Evolutionary conservation across 2,113 vertebrate genomes (phyloP), one percentile per base, ranked within the genome.

Genomic region (Phainopepla nitens): DNA sequence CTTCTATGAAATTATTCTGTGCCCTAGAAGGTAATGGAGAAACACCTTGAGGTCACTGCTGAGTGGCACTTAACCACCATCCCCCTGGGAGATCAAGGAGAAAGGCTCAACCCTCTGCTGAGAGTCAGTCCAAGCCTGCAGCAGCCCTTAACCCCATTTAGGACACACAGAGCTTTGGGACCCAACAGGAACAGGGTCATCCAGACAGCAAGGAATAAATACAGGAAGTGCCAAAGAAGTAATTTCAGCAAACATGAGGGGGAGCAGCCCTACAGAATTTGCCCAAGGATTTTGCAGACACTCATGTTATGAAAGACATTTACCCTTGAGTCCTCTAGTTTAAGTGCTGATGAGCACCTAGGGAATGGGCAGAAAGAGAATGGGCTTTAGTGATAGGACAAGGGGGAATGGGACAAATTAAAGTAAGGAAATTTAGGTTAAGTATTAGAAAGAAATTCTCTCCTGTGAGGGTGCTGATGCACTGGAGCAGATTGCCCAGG

Each of bases 1-100:
- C 94, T 95, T 93, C 91, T 91, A 10, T 82, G 64, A 91, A 90
- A 71, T 78, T 20, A 89, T 69, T 96, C 91, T 69, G 64, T 89
- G 81, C 53, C 87, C 53, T 57, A 58, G 61, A 82, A 95, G 93
- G 81, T 91, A 87, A 82, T 57, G 45, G 91, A 90, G 82, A 76
- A 91, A 92, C 70, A 73, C 50, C 53, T 69, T 42, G 73, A 95
- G 91, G 91, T 95, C 87, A 87, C 73, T 94, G 77, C 81, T 82
- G 78, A 84, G 42, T 84, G 39, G 36, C 35, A 81, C 13, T 84
- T 60, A 20, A 49, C 65, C 41, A 45, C 75, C 56, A 56, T 50
- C 73, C 68, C 39, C 80, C 61, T 53, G 58, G 50, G 28, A 87
- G 64, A 61, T 3, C 69, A 87, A 65, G 78, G 75, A 84, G 65